Percentiles rank a stretch among this genome's conserved stretches.
Evolutionary conservation across 2,888 invertebrate genomes (phyloP).

Genomic region (Melieria crassipennis): DNA sequence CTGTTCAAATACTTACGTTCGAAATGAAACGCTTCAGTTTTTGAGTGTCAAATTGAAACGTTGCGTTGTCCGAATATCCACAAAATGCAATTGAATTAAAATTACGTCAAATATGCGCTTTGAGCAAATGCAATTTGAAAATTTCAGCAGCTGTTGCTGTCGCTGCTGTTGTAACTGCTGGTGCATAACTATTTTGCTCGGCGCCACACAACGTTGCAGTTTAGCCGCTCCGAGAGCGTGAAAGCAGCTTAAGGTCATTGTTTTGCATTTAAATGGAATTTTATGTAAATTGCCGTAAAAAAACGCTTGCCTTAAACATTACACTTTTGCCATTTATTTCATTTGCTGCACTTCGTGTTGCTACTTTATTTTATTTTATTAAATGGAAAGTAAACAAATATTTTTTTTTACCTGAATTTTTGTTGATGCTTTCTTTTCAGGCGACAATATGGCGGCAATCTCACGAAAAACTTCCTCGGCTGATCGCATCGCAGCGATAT

Average conservation of each 20-base stretch:
- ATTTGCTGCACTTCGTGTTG: conserved; percentile 8
- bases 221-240: neutral
- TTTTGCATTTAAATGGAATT: conserved; percentile 31
- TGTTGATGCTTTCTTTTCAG: conserved; percentile 66
- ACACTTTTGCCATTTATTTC: neutral
- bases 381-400: neutral
- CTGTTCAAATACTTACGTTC: too few species aligned
- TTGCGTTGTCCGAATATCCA: too few species aligned
- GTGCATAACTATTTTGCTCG: neutral
- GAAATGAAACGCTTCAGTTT: too few species aligned
- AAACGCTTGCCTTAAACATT: neutral
- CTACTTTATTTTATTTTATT: neutral
- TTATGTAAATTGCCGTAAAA: conserved; percentile 21
- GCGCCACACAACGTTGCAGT: neutral
- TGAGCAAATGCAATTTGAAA: neutral
- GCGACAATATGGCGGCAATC: conserved; percentile 92
- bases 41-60: too few species aligned
- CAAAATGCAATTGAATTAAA: too few species aligned
- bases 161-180: neutral
- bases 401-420: neutral
- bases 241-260: neutral
- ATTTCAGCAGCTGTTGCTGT: neutral
- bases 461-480: conserved; percentile 74
- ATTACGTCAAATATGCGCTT: too few species aligned
- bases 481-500: conserved; percentile 65